A percentile compares a stretch with the other conserved stretches of the same genome.
Conservation (phyloP, 2,113 vertebrate species). For the Tylochromis polylepis region DNA sequence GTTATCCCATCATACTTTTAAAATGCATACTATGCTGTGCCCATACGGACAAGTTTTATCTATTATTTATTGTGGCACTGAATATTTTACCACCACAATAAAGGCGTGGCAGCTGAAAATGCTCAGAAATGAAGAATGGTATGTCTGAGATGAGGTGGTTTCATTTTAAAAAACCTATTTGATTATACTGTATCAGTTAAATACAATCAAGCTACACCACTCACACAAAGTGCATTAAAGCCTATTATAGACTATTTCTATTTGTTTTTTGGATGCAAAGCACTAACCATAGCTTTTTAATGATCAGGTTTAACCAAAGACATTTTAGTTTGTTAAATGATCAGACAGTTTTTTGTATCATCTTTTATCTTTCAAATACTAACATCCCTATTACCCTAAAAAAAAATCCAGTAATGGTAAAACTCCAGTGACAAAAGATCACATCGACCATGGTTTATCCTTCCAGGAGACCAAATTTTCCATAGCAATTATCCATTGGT, state of each 20-base stretch:
- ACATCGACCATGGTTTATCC: neutral
- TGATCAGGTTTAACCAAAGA: neutral
- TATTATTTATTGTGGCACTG: neutral
- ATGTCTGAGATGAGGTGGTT: neutral
- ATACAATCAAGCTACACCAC: neutral
- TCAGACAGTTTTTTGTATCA: neutral
- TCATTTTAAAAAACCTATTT: fast-evolving
- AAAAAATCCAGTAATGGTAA: fast-evolving
- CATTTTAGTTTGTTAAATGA: neutral
- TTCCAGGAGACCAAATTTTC: neutral
- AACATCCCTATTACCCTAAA: neutral
- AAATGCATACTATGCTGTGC: neutral
- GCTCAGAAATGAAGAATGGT: neutral
- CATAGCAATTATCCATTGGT: neutral
- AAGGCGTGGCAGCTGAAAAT: neutral
- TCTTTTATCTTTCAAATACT: neutral
- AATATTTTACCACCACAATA: neutral
- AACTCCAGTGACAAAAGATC: neutral
- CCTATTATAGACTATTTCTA: neutral
- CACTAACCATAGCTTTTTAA: neutral
- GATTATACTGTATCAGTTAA: neutral
- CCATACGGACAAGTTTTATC: neutral
- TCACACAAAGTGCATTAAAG: neutral
- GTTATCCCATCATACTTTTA: neutral
- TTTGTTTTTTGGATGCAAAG: neutral